Base-by-base conservation (phyloP, 2,888 invertebrate genomes). In the Leptinotarsa haldemani region DNA sequence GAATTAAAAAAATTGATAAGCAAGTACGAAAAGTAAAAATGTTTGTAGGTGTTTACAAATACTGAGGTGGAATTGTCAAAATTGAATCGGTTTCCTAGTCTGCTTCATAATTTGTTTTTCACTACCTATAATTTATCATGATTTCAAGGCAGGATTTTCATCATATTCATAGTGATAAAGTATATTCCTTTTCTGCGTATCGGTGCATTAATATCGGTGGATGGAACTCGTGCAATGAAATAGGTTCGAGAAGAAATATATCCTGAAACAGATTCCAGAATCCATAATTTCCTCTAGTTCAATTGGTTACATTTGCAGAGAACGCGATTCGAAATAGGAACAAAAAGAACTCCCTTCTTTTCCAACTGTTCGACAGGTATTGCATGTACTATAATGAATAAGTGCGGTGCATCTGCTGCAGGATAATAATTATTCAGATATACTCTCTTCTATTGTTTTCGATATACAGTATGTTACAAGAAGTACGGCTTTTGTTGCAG, bases 291-390 rank as follows among this genome's bases (percentile, higher is more conserved):
- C 61, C n/a, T 20, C 18, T 30, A 16, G 25, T 61, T 61, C 25
- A 61, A 61, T 61, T 61, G 61, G 61, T 61, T 61, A 13, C 61
- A 61, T 61, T 61, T 61, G n/a, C 30, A 61, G 16, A 25, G n/a
- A 61, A 30, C 61, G 61, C 30, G 61, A 61, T 30, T 61, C 30
- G 25, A 4, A 61, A 61, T 61, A 2, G 30, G 5, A 61, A 30
- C 61, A 61, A 61, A 61, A 30, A 30, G 30, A 30, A 25, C 15
- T 16, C 12, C 7, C 18, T 56, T 20, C 56, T 61, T 61, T 61
- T 30, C n/a, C 16, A 61, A 16, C 25, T 16, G 30, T 30, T 61
- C 30, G 15, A 12, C 4, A 16, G 25, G 56, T 56, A 30, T 61
- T 30, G 4, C 25, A 30, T 61, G 25, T 16, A 61, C 25, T 1